Conservation (phyloP, 2,797 vertebrate genomes). For the Taenioides sp. region DNA sequence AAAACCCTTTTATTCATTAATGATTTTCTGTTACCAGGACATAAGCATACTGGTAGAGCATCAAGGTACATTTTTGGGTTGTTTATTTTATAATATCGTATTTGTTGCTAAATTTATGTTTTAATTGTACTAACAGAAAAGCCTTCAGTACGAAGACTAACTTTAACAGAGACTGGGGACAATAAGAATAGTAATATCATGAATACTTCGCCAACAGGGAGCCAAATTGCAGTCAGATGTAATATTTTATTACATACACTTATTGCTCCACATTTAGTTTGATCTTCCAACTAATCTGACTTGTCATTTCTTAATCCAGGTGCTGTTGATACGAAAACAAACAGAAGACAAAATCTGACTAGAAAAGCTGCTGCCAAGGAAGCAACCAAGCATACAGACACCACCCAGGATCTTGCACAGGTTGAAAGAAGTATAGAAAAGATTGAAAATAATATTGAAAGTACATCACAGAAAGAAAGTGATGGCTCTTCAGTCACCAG, state of each 20-base stretch:
- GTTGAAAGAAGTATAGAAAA: background rate
- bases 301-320: conserved; percentile 39
- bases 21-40: conserved; percentile 28
- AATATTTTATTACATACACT: conserved; percentile 4
- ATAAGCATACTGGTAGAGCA: conserved; percentile 18
- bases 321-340: conserved; percentile 53
- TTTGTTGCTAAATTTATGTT: background rate
- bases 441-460: background rate
- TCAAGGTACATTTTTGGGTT: conserved; percentile 45
- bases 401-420: conserved; percentile 14
- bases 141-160: conserved; percentile 42
- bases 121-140: conserved; percentile 36
- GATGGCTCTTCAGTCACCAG: background rate
- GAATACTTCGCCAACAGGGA: conserved; percentile 20
- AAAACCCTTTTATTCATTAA: background rate
- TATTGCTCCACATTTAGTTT: background rate
- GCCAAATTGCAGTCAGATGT: conserved; percentile 48
- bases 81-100: background rate
- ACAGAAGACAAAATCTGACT: conserved; percentile 22
- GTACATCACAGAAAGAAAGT: conserved; percentile 1
- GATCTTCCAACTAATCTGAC: conserved; percentile 9
- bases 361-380: background rate
- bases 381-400: background rate
- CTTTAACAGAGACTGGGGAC: conserved; percentile 6
- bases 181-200: conserved; percentile 2